Base-by-base conservation (phyloP, 30 jellyfish, hydroid and myxozoan genomes). In the Mastigias papua region DNA sequence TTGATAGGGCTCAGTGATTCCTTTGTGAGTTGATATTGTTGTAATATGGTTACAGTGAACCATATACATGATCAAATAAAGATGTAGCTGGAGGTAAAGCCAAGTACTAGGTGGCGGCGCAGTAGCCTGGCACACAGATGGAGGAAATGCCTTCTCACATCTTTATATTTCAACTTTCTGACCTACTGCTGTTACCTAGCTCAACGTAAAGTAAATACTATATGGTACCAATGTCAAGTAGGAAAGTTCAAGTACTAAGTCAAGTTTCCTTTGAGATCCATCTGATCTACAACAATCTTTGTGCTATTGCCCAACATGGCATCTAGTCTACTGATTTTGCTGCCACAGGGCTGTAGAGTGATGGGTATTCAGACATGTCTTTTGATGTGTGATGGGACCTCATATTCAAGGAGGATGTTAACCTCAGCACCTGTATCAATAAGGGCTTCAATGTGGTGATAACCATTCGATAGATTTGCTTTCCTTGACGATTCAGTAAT, bases 91-190 rank as follows among this genome's bases (percentile, higher is more conserved):
- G 76, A 76, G 87, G 87, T 50, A 76, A 76, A 75, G 87, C 76
- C 87, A 63, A 48, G 87, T 76, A n/a, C 87, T 73, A 33, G 87
- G 76, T 73, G 76, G 75, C 66, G 76, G 87, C 50, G 16, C 22
- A 76, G 77, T 76, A 76, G 60, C 87, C 57, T 76, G 87, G 87
- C 37, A 32, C 1, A 10, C 1, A 2, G 30, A 34, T 76, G 87
- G 76, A 23, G 76, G 87, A 76, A 50, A 76, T 76, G 77, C 87
- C 87, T 46, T 37, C 68, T 48, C 27, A 26, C 54, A 42, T 42
- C 54, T 8, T 15, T 15, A 42, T 42, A 42, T 42, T 42, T 42
- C 13, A 42, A 4, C 54, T 4, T 15, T 42, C 54, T 42, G 54
- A 42, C 7, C 7, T 42, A 42, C 13, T 4, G 7, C 54, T 42